phyloP scores from a whole-genome alignment of 2,888 invertebrate genomes.

The Tuta absoluta region DNA sequence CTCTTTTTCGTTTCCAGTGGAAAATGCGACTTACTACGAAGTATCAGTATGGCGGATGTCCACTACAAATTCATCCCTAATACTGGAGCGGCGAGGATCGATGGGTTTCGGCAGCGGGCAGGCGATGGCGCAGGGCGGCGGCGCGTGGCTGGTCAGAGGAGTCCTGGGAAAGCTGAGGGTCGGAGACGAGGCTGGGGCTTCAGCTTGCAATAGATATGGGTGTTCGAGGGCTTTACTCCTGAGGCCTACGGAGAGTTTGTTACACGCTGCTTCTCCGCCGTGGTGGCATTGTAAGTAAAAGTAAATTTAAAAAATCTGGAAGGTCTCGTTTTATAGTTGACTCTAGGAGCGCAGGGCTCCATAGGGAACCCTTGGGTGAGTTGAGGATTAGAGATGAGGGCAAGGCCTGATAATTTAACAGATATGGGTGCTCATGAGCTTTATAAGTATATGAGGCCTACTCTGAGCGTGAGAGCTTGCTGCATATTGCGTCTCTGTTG shows the following conservation, averaged over 20 bases:
- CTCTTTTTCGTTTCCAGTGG: constrained; percentile 50
- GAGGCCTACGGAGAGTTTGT: constrained; percentile 63
- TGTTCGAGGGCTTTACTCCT: constrained; percentile 65
- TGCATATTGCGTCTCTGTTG: too few species aligned
- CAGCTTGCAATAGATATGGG: constrained; percentile 73
- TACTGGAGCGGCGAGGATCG: constrained; percentile 62
- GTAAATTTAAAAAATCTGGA: too few species aligned
- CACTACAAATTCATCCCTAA: constrained; percentile 63
- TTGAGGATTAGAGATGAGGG: too few species aligned
- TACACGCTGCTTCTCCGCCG: constrained; percentile 64
- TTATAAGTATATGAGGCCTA: too few species aligned
- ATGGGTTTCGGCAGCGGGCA: constrained; percentile 67
- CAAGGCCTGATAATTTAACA: too few species aligned
- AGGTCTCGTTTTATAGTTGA: too few species aligned
- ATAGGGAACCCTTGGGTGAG: too few species aligned
- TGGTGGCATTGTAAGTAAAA: constrained; percentile 74
- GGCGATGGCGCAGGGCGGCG: constrained; percentile 55
- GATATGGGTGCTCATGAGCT: too few species aligned
- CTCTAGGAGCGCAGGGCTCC: too few species aligned
- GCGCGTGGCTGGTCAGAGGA: constrained; percentile 59
- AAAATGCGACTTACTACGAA: constrained; percentile 75
- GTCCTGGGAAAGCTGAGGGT: constrained; percentile 54
- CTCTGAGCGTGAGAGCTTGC: too few species aligned
- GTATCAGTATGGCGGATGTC: constrained; percentile 74
- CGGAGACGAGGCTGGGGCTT: constrained; percentile 71